Conservation (phyloP, 2,888 invertebrate genomes). For the Leptopilina myrica region DNA sequence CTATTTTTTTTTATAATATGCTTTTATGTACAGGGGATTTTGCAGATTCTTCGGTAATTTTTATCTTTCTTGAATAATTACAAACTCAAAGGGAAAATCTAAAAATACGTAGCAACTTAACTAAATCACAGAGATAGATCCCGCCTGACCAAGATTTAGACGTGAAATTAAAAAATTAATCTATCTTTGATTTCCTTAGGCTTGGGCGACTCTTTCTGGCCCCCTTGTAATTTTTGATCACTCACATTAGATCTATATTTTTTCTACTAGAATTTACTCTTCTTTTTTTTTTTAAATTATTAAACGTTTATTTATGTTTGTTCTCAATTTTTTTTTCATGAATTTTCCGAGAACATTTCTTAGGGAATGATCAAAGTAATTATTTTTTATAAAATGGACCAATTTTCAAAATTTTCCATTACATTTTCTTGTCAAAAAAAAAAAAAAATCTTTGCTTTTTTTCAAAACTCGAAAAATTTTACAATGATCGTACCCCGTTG, state of each 20-base stretch:
- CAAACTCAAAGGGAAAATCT: constrained; percentile 16
- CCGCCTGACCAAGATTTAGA: constrained; percentile 68
- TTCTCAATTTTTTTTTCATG: neutral
- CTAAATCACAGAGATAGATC: constrained; percentile 73
- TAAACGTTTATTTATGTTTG: constrained; percentile 50
- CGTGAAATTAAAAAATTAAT: constrained; percentile 69
- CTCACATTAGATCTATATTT: constrained; percentile 43
- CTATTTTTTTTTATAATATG: constrained; percentile 1
- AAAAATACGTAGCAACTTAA: constrained; percentile 61
- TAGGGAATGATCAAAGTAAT: neutral
- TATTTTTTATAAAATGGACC: neutral
- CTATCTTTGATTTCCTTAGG: constrained; percentile 75
- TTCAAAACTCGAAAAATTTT: neutral
- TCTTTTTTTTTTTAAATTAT: constrained; percentile 48
- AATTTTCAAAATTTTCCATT: too few species aligned
- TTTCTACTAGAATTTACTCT: constrained; percentile 39
- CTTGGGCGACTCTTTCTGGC: constrained; percentile 71
- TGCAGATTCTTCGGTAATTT: neutral
- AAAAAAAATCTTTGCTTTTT: neutral
- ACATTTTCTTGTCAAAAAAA: too few species aligned
- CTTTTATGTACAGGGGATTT: constrained; percentile 56
- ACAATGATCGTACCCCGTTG: neutral
- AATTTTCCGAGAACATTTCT: neutral
- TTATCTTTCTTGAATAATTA: constrained; percentile 29
- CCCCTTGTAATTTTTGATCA: constrained; percentile 68